Base-by-base conservation (phyloP, 2,888 invertebrate species). In the Apocheima hispidaria region DNA sequence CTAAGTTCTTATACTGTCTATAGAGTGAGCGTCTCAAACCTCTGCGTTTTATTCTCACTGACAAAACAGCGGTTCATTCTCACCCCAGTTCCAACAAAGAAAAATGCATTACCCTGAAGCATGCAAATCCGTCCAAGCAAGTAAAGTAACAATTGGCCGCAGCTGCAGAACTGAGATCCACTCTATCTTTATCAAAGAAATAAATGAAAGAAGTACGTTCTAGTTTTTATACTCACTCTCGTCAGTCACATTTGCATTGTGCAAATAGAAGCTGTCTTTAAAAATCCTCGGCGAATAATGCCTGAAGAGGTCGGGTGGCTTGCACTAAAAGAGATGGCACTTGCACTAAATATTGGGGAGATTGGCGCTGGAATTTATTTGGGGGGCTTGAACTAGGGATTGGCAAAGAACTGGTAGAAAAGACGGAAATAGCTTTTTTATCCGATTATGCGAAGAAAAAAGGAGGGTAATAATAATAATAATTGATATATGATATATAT, bases 91-190 rank as follows among this genome's bases (percentile, higher is more conserved):
- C 58, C 72, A 74, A 79, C 81, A 84, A 83, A 84, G 82, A 76
- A 71, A 81, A 85, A 80, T 83, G 81, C 81, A 86, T 82, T 81
- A 78, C 73, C 71, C 67, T 69, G 68, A 66, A 75, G 74, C 75
- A 82, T 81, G 81, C 82, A 82, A 84, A 84, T 82, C 73, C 72
- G 60, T 64, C 71, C 69, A 67, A 77, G 78, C 72, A 78, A 79
- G 76, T 75, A 73, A 74, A 82, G 82, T 83, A 84, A 86, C 86
- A 84, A 87, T 87, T 83, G 83, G 81, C 81, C 82, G 61, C 90
- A 90, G 88, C 84, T 88, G 90, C 78, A 75, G 71, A 71, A 71
- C 73, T 81, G 73, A 71, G 73, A 76, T 71, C 76, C 77, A 78
- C 78, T 83, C 74, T 67, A 72, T 81, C 80, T 82, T 81, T 82